Evolutionary conservation across 2,113 vertebrate species (phyloP).

Genomic region (Nyctereutes procyonoides): DNA sequence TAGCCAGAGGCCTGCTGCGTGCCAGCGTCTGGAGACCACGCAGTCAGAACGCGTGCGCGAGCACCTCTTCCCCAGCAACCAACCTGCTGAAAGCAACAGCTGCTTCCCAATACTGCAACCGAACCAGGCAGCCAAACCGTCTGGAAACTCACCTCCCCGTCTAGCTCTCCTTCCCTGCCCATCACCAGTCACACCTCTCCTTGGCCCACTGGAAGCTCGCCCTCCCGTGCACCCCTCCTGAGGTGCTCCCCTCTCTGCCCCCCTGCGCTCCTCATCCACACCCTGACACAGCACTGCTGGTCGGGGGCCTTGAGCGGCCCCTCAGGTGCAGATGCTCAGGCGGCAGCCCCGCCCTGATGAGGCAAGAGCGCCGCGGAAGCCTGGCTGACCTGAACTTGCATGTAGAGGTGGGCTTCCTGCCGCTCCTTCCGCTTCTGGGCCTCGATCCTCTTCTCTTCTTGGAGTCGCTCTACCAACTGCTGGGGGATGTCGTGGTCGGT

Average conservation of each 20-base stretch:
- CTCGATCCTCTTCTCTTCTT: conserved; percentile 99
- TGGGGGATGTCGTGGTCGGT: conserved; percentile 98
- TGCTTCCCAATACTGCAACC: rapidly evolving
- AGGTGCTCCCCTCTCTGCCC: neutral
- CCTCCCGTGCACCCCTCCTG: neutral
- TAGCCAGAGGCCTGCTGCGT: rapidly evolving
- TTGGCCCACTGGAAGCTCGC: neutral
- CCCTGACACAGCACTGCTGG: neutral
- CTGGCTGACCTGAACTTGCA: conserved; percentile 98
- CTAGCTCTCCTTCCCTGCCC: too few species aligned
- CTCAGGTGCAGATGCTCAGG: too few species aligned
- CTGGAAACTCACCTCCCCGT: too few species aligned
- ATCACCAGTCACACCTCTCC: neutral
- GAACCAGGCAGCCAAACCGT: neutral
- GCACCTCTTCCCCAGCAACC: neutral
- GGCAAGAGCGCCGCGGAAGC: rapidly evolving
- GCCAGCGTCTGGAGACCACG: rapidly evolving
- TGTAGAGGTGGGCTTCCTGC: conserved; percentile 99
- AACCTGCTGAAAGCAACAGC: too few species aligned
- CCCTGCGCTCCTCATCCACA: neutral
- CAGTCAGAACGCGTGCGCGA: rapidly evolving
- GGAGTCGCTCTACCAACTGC: conserved; percentile 97
- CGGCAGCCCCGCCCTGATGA: neutral
- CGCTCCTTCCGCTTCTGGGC: conserved; percentile 99
- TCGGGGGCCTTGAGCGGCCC: neutral